phyloP scores from a whole-genome alignment of 2,113 vertebrate genomes.

The Melanotaenia duboulayi region DNA sequence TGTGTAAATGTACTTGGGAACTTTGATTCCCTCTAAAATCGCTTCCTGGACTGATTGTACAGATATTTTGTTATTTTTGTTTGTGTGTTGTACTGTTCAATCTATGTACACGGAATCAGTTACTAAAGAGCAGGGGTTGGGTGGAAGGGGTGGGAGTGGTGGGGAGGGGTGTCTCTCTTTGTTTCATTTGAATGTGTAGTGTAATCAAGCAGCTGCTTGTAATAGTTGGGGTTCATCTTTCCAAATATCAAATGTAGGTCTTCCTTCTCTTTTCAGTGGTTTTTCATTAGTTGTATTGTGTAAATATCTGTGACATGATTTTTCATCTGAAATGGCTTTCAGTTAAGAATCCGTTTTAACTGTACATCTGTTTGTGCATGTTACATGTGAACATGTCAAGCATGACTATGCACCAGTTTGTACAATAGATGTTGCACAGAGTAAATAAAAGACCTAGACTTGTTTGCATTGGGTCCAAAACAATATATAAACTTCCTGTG shows the following conservation, averaged over 20 bases:
- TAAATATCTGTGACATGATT: constrained; percentile 67
- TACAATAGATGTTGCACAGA: constrained; percentile 68
- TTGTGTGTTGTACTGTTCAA: constrained; percentile 78
- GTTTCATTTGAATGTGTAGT: constrained; percentile 65
- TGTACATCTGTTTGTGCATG: constrained; percentile 83
- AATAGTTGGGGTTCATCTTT: constrained; percentile 56
- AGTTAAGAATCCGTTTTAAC: constrained; percentile 47
- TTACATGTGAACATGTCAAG: constrained; percentile 77
- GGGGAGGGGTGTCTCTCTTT: constrained; percentile 65
- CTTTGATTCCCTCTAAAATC: constrained; percentile 42
- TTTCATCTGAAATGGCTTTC: constrained; percentile 54
- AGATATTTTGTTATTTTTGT: constrained; percentile 63
- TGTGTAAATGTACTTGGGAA: constrained; percentile 70
- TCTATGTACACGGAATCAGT: constrained; percentile 53
- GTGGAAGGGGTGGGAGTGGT: constrained; percentile 38
- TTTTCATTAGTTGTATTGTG: constrained; percentile 60
- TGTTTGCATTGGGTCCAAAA: constrained; percentile 58
- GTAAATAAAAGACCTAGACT: constrained; percentile 45
- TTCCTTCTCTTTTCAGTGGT: constrained; percentile 69
- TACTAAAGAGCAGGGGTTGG: constrained; percentile 57
- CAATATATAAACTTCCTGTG: constrained; percentile 53
- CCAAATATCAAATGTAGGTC: constrained; percentile 67
- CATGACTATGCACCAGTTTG: constrained; percentile 80
- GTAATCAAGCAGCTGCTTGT: constrained; percentile 56
- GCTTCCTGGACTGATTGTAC: constrained; percentile 70